Conservation (phyloP, 2,797 vertebrate genomes). For the Limnodromus scolopaceus region DNA sequence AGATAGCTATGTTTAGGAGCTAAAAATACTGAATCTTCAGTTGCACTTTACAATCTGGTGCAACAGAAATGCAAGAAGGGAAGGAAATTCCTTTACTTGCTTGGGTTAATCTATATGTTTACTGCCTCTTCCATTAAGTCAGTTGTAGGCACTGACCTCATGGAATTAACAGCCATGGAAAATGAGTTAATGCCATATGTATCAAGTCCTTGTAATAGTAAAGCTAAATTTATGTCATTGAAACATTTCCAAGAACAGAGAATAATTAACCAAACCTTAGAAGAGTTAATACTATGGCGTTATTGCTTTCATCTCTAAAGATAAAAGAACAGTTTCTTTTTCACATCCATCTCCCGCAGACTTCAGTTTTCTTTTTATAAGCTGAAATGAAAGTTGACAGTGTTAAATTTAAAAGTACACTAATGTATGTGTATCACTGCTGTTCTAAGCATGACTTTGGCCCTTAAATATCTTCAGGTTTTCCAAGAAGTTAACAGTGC, state of each 20-base stretch:
- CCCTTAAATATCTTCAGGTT: not conserved
- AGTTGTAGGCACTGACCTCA: not conserved
- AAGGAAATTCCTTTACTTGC: not conserved
- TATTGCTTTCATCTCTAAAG: not conserved
- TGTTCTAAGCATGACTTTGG: not conserved
- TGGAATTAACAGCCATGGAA: not conserved
- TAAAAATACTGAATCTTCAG: not conserved
- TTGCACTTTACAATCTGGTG: not conserved
- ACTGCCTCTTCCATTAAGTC: not conserved
- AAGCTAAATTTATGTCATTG: not conserved
- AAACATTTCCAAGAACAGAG: not conserved
- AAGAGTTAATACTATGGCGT: not conserved
- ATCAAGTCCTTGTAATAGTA: not conserved
- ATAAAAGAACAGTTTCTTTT: not conserved
- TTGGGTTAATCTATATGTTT: not conserved
- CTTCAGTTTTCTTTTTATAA: conserved; percentile 1
- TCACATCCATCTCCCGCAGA: not conserved
- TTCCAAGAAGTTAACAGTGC: not conserved
- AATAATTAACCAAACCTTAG: not conserved
- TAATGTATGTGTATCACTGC: not conserved
- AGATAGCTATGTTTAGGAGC: not conserved
- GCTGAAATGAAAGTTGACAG: not conserved
- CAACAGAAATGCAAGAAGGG: not conserved
- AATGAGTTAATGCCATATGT: not conserved
- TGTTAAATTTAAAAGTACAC: not conserved